Conservation (phyloP, 1,140 invertebrate species). For the Pseudomyrmex flavicornis region DNA sequence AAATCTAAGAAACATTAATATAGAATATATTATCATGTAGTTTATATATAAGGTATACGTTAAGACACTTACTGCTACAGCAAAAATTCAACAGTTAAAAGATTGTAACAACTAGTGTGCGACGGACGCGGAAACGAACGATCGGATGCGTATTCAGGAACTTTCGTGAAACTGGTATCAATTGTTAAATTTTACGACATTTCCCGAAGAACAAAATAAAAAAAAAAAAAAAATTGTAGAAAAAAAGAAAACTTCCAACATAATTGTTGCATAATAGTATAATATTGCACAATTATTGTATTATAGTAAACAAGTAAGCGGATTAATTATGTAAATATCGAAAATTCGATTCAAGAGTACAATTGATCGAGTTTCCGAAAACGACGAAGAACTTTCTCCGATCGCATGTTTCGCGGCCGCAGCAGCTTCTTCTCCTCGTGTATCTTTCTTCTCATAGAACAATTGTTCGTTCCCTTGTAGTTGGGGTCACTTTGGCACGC, state of each 20-base stretch:
- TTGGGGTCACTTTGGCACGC: conserved; percentile 70
- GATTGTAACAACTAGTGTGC: conserved; percentile 81
- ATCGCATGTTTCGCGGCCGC: conserved; percentile 26
- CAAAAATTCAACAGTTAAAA: conserved; percentile 84
- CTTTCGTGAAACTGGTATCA: background rate
- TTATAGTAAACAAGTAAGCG: too few relatives aligned
- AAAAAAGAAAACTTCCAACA: background rate
- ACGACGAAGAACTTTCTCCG: conserved; percentile 3
- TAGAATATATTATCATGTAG: conserved; percentile 83
- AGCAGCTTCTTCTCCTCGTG: conserved; percentile 35
- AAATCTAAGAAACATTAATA: conserved; percentile 84
- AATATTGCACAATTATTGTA: too few relatives aligned
- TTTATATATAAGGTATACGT: conserved; percentile 82
- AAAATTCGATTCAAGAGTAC: background rate
- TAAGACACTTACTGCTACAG: conserved; percentile 84
- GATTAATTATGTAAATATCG: background rate
- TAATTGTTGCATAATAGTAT: background rate
- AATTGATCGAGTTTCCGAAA: background rate
- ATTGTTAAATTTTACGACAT: background rate
- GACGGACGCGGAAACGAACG: conserved; percentile 21
- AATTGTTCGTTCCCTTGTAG: conserved; percentile 14
- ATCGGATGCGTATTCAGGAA: background rate
- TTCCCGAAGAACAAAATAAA: background rate
- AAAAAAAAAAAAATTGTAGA: background rate
- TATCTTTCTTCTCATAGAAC: conserved; percentile 30